These are phyloP conservation scores for Acridotheres tristis DNA, from an alignment of 2,797 vertebrate genomes.

Conservation along the genomic window DNA sequence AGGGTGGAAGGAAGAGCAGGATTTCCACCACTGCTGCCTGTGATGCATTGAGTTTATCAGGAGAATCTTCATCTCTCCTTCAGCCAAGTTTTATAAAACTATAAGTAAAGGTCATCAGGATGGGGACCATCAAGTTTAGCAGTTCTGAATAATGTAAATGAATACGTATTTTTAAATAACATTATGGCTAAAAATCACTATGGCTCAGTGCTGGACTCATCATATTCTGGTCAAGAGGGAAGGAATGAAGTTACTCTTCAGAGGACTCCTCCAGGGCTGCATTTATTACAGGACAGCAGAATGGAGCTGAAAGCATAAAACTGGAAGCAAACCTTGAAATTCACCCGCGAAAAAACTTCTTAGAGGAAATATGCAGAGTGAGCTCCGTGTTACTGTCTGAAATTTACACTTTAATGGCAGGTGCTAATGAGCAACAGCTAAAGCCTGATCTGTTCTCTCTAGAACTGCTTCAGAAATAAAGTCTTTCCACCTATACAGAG, in stretches of 20 bases:
- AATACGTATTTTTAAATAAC: neutral
- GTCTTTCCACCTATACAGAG: neutral
- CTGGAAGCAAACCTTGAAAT: neutral
- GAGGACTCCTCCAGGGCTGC: neutral
- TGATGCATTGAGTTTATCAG: fast-evolving
- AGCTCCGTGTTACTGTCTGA: neutral
- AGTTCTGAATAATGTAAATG: neutral
- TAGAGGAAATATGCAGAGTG: neutral
- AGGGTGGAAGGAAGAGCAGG: neutral
- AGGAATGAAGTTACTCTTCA: neutral
- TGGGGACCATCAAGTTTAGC: neutral
- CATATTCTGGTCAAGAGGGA: neutral
- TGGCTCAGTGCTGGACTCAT: neutral
- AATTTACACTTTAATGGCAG: neutral
- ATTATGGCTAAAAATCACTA: neutral
- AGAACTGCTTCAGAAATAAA: neutral
- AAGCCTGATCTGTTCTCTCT: neutral
- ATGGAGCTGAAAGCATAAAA: neutral
- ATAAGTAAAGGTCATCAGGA: neutral
- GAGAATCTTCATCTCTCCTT: neutral
- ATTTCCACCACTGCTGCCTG: neutral
- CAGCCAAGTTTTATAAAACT: neutral
- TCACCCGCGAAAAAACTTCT: neutral
- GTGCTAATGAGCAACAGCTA: slow-evolving; percentile 2
- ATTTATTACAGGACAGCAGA: neutral